phyloP scores from a whole-genome alignment of 2,888 invertebrate species.

The Acrobasis consociella region DNA sequence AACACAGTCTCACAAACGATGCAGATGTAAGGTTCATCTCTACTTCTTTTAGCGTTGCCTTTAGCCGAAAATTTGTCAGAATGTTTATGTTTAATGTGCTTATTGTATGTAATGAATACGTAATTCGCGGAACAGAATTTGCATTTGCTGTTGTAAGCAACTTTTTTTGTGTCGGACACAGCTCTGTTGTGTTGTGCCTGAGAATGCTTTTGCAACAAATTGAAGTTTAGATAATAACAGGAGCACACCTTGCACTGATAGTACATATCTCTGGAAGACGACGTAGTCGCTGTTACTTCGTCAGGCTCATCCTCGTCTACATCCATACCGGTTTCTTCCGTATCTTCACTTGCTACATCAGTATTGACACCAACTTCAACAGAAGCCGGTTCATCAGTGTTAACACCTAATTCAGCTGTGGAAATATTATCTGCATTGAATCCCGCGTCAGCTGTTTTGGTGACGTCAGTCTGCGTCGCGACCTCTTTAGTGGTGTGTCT shows the following conservation, averaged over 20 bases:
- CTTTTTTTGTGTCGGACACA: neutral
- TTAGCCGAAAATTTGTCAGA: neutral
- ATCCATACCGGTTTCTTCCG: neutral
- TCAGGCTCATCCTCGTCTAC: neutral
- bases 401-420: neutral
- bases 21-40: neutral
- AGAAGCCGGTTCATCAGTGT: neutral
- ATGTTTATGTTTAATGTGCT: slow-evolving; percentile 6
- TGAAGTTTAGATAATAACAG: neutral
- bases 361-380: neutral
- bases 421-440: neutral
- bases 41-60: no score
- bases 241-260: slow-evolving; percentile 1
- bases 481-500: neutral
- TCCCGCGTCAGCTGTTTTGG: neutral
- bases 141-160: neutral
- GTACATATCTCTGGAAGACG: no score
- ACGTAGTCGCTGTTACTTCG: no score
- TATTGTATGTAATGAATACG: slow-evolving; percentile 2
- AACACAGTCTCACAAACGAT: neutral
- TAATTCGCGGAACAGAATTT: neutral
- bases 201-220: neutral
- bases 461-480: neutral
- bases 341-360: neutral
- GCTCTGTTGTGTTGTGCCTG: neutral